phyloP scores from a whole-genome alignment of 2,797 vertebrate genomes.

The Pantherophis vulpinus region DNA sequence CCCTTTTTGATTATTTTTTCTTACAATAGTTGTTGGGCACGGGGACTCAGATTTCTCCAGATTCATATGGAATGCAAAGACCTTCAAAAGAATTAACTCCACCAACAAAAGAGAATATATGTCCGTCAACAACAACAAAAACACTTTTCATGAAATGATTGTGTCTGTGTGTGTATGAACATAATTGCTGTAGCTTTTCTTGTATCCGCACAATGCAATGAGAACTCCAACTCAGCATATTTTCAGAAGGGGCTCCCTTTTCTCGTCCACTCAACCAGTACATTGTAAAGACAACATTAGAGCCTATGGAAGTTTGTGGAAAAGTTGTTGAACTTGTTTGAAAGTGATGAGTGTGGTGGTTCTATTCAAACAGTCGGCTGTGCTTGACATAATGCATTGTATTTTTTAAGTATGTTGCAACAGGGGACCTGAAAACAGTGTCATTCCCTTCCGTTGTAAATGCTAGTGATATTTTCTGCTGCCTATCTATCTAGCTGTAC shows the following conservation, averaged over 20 bases:
- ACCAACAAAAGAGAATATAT: conserved; percentile 36
- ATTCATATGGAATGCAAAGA: not conserved
- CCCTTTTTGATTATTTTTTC: not conserved
- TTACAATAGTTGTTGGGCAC: not conserved
- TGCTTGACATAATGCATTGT: conserved; percentile 58
- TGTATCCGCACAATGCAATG: conserved; percentile 47
- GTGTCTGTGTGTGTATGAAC: conserved; percentile 29
- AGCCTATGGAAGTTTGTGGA: conserved; percentile 71
- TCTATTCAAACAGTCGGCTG: conserved; percentile 47
- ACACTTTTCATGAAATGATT: conserved; percentile 14
- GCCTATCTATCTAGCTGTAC: conserved; percentile 57
- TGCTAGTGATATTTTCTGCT: conserved; percentile 23
- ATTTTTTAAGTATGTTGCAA: conserved; percentile 56
- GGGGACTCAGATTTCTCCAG: conserved; percentile 40
- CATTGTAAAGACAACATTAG: conserved; percentile 64
- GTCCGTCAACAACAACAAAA: conserved; percentile 34
- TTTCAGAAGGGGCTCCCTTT: conserved; percentile 45
- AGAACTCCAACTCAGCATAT: conserved; percentile 62
- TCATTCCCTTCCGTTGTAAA: conserved; percentile 51
- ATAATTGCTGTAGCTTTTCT: conserved; percentile 42
- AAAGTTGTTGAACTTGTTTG: conserved; percentile 17
- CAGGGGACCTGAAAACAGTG: conserved; percentile 47
- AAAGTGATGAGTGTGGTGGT: conserved; percentile 61
- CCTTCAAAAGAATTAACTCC: conserved; percentile 48
- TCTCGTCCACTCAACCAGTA: conserved; percentile 10